Conservation (phyloP, 2,888 invertebrate genomes). For the Ectropis crepuscularia region DNA sequence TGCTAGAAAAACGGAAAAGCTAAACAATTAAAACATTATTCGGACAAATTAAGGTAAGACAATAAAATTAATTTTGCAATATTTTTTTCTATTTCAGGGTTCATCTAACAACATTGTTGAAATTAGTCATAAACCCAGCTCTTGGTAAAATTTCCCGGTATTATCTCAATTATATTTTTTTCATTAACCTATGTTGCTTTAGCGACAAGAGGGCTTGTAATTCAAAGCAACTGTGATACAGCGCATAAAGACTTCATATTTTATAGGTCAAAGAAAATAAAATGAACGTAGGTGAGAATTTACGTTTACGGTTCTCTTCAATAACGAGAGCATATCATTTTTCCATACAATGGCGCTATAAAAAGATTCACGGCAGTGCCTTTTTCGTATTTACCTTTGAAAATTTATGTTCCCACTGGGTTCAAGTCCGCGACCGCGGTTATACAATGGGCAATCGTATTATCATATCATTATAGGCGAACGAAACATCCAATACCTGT, state of each 20-base stretch:
- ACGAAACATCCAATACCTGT: constrained; percentile 45
- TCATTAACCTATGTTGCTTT: not conserved
- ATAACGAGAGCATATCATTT: constrained; percentile 66
- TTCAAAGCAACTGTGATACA: constrained; percentile 1
- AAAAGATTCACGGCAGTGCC: constrained; percentile 73
- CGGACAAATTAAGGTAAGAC: too few relatives aligned
- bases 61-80: too few relatives aligned
- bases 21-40: too few relatives aligned
- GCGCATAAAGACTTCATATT: constrained; percentile 20
- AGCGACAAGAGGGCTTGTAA: not conserved
- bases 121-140: too few relatives aligned
- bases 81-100: too few relatives aligned
- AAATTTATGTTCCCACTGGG: constrained; percentile 80
- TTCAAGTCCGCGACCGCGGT: constrained; percentile 69
- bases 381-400: constrained; percentile 77
- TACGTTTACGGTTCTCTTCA: constrained; percentile 57
- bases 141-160: too few relatives aligned
- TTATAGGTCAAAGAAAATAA: constrained; percentile 45
- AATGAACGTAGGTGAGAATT: constrained; percentile 53
- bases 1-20: too few relatives aligned
- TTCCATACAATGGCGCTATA: constrained; percentile 68
- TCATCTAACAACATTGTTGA: too few relatives aligned
- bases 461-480: constrained; percentile 74
- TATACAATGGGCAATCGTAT: constrained; percentile 80
- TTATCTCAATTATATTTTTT: not conserved